Evolutionary conservation across 2,888 invertebrate genomes (phyloP).

Genomic region (Syrphus vitripennis): DNA sequence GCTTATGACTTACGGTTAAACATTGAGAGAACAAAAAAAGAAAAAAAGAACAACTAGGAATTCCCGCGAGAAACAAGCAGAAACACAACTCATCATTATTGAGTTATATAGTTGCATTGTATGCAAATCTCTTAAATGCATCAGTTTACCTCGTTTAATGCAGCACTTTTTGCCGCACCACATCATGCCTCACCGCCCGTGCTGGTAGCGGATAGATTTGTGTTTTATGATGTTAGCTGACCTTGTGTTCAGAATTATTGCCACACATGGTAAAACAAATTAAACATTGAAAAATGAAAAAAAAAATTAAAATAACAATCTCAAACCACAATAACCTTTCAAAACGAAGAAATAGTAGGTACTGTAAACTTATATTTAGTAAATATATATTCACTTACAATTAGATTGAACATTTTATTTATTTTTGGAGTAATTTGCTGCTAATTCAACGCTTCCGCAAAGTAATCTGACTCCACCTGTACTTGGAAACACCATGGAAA

Average conservation of each 20-base stretch:
- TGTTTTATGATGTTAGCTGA: conserved; percentile 33
- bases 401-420: too few relatives aligned
- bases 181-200: neutral
- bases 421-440: too few relatives aligned
- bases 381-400: too few relatives aligned
- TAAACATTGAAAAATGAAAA: conserved; percentile 15
- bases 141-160: conserved; percentile 12
- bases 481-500: too few relatives aligned
- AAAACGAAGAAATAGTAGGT: too few relatives aligned
- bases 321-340: neutral
- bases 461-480: too few relatives aligned
- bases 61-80: conserved; percentile 22
- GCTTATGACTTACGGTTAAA: neutral
- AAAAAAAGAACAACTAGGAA: conserved; percentile 11
- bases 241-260: conserved; percentile 50
- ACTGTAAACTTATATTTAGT: too few relatives aligned
- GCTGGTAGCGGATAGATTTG: neutral
- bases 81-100: conserved; percentile 24
- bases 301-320: neutral
- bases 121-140: conserved; percentile 31
- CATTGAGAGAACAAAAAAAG: neutral
- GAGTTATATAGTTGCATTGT: conserved; percentile 20
- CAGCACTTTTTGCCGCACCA: neutral
- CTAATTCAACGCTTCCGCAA: too few relatives aligned
- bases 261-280: conserved; percentile 44